A percentile compares a stretch with the other conserved stretches of the same genome.
These are phyloP conservation scores for Esox masquinongy DNA, from an alignment of 2,797 vertebrate species.

Conservation along the genomic window DNA sequence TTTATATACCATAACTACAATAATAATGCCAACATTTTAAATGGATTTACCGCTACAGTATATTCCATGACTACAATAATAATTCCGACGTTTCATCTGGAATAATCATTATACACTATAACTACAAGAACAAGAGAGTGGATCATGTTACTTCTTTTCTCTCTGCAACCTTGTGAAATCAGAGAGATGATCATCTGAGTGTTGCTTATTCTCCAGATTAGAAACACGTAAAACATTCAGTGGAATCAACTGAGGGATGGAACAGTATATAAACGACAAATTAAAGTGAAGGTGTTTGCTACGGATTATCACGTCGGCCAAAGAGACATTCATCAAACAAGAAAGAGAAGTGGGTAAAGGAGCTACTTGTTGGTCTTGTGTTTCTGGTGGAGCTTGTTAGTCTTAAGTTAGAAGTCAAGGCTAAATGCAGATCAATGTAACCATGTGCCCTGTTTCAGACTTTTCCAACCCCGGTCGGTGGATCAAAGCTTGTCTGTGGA, in stretches of 20 bases:
- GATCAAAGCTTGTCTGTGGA: no score
- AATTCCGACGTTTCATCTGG: slow-evolving; percentile 18
- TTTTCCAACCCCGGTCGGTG: no score
- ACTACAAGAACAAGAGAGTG: not conserved
- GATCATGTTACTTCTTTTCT: slow-evolving; percentile 10
- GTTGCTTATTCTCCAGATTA: not conserved
- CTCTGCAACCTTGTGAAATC: slow-evolving; percentile 12
- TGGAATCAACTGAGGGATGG: not conserved
- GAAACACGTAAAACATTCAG: slow-evolving; percentile 23
- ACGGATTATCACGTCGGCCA: no score
- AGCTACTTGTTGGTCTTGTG: no score
- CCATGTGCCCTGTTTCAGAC: not conserved
- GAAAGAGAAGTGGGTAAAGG: no score
- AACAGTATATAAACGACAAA: not conserved
- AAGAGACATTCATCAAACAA: no score
- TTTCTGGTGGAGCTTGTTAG: no score
- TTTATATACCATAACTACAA: not conserved
- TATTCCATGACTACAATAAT: slow-evolving; percentile 21
- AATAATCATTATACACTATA: slow-evolving; percentile 16
- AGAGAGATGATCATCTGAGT: slow-evolving; percentile 4
- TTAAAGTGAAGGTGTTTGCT: not conserved
- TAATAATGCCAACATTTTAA: no score
- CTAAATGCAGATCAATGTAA: slow-evolving; percentile 29
- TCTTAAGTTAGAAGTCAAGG: no score
- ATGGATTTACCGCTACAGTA: no score